Conservation (phyloP, 2,797 vertebrate species). For the Sphaeramia orbicularis region DNA sequence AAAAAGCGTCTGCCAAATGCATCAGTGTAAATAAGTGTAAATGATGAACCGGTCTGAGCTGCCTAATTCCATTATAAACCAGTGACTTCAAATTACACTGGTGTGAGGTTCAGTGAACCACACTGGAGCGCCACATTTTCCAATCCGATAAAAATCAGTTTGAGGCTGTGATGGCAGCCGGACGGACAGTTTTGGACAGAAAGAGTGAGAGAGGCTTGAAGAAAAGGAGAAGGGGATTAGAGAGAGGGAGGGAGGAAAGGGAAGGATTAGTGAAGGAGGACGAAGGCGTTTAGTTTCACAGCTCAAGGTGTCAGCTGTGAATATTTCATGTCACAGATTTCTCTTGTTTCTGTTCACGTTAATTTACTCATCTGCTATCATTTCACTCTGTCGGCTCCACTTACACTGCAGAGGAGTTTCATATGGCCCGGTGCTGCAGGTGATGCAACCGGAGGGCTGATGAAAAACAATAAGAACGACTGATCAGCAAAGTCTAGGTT, state of each 20-base stretch:
- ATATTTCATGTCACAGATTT: constrained; percentile 72
- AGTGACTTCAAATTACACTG: too few species aligned
- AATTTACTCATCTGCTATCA: constrained; percentile 55
- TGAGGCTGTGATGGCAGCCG: neutral
- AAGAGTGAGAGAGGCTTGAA: constrained; percentile 45
- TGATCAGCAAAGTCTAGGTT: too few species aligned
- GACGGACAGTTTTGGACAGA: constrained; percentile 32
- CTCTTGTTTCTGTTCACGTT: constrained; percentile 65
- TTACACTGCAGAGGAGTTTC: constrained; percentile 35
- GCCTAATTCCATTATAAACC: too few species aligned
- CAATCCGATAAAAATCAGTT: neutral
- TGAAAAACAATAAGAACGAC: too few species aligned
- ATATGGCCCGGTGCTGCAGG: neutral
- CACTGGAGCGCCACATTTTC: accelerated
- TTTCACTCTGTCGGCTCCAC: constrained; percentile 34
- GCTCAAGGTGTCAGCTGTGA: constrained; percentile 67
- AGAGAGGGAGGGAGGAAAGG: constrained; percentile 21
- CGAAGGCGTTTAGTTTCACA: constrained; percentile 67
- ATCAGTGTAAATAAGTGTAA: too few species aligned
- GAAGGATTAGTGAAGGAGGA: constrained; percentile 50
- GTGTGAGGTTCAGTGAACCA: neutral
- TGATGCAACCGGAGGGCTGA: neutral
- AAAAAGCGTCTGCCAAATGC: too few species aligned
- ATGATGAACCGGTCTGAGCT: too few species aligned
- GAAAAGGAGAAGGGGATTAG: constrained; percentile 48